Evolutionary conservation across 2,113 vertebrate species (phyloP).

Genomic region (Bubalus kerabau): DNA sequence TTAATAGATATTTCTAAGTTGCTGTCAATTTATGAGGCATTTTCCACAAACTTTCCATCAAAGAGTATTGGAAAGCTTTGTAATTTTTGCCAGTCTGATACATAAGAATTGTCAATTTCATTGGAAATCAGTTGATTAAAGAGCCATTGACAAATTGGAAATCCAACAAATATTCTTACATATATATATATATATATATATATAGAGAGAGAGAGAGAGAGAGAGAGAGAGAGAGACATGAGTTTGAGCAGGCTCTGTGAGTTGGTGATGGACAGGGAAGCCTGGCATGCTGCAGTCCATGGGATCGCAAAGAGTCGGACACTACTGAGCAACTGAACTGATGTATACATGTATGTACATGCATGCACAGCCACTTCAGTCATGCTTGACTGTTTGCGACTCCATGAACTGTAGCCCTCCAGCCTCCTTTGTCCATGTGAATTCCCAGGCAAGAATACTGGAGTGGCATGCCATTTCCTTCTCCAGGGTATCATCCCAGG

Average conservation of each 20-base stretch:
- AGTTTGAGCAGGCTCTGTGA: no score
- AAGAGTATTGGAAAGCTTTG: neutral
- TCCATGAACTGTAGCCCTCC: neutral
- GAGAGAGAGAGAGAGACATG: no score
- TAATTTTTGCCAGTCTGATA: neutral
- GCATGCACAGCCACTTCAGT: neutral
- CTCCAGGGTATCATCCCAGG: neutral
- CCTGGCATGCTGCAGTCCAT: neutral
- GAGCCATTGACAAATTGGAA: neutral
- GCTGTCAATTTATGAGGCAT: neutral
- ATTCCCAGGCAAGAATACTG: neutral
- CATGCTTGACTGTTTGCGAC: neutral
- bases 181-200: neutral
- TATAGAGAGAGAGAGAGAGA: no score
- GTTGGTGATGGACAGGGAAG: neutral
- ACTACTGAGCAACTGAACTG: neutral
- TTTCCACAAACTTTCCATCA: neutral
- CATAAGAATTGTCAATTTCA: neutral
- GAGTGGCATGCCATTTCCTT: neutral
- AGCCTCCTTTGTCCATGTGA: neutral
- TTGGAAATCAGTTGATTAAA: neutral
- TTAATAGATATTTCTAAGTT: neutral
- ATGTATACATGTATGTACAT: neutral
- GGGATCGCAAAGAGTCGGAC: fast-evolving
- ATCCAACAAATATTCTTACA: neutral